These are phyloP conservation scores for Caenorhabditis zanzibari DNA, from an alignment of 2,888 invertebrate genomes.

Conservation along the genomic window DNA sequence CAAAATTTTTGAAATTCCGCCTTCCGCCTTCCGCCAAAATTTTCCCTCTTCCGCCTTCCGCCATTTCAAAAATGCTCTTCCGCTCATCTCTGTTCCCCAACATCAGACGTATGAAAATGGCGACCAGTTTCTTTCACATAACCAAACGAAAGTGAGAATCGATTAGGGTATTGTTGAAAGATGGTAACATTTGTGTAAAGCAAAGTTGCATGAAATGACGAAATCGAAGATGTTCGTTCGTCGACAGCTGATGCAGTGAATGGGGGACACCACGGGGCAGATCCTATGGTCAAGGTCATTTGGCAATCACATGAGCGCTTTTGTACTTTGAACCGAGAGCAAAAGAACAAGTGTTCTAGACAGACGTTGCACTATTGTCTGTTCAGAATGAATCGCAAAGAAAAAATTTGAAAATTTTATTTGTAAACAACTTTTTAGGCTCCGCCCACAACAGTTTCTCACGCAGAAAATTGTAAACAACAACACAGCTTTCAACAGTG, in stretches of 20 bases:
- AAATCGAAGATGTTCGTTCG: slow-evolving; percentile 8
- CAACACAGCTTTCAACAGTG: too few relatives aligned
- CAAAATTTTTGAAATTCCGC: too few relatives aligned
- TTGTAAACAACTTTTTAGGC: too few relatives aligned
- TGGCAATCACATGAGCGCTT: neutral
- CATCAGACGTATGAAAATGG: slow-evolving; percentile 21
- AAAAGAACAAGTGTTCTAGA: slow-evolving; percentile 16
- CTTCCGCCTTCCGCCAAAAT: too few relatives aligned
- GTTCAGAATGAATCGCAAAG: too few relatives aligned
- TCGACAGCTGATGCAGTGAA: slow-evolving; percentile 27
- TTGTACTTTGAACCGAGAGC: too few relatives aligned
- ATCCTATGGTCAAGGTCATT: slow-evolving; percentile 29
- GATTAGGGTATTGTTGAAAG: slow-evolving; percentile 1
- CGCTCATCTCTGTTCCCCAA: too few relatives aligned
- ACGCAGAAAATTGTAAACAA: too few relatives aligned
- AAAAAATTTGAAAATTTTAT: too few relatives aligned
- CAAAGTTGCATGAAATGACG: slow-evolving; percentile 32
- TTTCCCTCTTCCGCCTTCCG: too few relatives aligned
- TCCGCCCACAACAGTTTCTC: too few relatives aligned
- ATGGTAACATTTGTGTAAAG: slow-evolving; percentile 40
- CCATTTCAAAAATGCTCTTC: too few relatives aligned
- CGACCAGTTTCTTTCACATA: slow-evolving; percentile 24
- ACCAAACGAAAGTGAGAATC: slow-evolving; percentile 4
- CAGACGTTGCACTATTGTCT: neutral
- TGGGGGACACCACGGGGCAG: slow-evolving; percentile 2